Evolutionary conservation across 2,797 vertebrate genomes (phyloP).

Genomic region (Hyperoplus lanceolatus): DNA sequence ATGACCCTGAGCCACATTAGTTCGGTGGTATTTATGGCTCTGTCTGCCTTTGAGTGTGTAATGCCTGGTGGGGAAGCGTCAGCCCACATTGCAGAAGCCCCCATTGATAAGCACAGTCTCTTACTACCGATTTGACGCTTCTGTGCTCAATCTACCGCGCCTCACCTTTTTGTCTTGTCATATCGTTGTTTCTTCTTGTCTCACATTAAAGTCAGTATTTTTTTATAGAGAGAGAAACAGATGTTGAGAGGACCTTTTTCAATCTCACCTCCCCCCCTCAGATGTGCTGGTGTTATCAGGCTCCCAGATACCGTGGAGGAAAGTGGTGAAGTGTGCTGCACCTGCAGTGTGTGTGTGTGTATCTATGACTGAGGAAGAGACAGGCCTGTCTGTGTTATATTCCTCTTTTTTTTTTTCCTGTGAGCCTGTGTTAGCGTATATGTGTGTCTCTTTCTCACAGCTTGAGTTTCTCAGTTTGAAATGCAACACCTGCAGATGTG

Average conservation of each 20-base stretch:
- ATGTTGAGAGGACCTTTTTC: conserved; percentile 68
- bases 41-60: conserved; percentile 46
- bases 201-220: conserved; percentile 55
- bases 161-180: conserved; percentile 51
- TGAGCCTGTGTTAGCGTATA: conserved; percentile 44
- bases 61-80: conserved; percentile 22
- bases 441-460: conserved; percentile 57
- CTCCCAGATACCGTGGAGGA: conserved; percentile 39
- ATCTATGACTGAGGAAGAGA: conserved; percentile 24
- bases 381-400: conserved; percentile 55
- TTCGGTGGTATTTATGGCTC: conserved; percentile 68
- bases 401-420: conserved; percentile 40
- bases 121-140: conserved; percentile 58
- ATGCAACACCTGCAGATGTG: conserved; percentile 84
- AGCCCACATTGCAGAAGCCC: conserved; percentile 13
- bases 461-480: conserved; percentile 76
- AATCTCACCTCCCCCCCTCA: conserved; percentile 54
- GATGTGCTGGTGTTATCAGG: conserved; percentile 54
- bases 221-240: conserved; percentile 64
- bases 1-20: conserved; percentile 51
- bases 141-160: conserved; percentile 40
- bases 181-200: conserved; percentile 59
- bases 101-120: conserved; percentile 59
- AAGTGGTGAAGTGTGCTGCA: conserved; percentile 53
- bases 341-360: conserved; percentile 60